These are phyloP conservation scores for Troides aeacus DNA, from an alignment of 2,888 invertebrate species.

Conservation along the genomic window DNA sequence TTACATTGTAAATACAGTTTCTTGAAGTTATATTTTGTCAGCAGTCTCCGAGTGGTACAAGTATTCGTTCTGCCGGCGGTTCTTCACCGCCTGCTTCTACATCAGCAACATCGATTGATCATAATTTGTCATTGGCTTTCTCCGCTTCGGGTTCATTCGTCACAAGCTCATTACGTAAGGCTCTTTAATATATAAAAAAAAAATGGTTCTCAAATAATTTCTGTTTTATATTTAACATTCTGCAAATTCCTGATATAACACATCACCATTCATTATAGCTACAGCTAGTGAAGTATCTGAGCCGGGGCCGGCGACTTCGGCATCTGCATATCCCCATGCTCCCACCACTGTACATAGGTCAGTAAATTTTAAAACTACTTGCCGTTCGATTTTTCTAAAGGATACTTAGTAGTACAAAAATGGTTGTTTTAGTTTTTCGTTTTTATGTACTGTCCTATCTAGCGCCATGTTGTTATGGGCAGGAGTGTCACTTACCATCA, in stretches of 20 bases:
- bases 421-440: neutral
- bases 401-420: neutral
- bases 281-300: slow-evolving; percentile 39
- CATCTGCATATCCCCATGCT: slow-evolving; percentile 59
- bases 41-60: slow-evolving; percentile 70
- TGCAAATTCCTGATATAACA: no score
- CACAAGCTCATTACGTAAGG: slow-evolving; percentile 61
- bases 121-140: slow-evolving; percentile 71
- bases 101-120: slow-evolving; percentile 74
- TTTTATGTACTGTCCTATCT: no score
- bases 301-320: slow-evolving; percentile 42
- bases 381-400: no score
- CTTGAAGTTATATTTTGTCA: slow-evolving; percentile 1
- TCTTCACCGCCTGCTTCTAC: slow-evolving; percentile 71
- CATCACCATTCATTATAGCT: slow-evolving; percentile 31
- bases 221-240: no score
- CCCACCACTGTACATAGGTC: slow-evolving; percentile 60
- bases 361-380: slow-evolving; percentile 8
- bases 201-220: no score
- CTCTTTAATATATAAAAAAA: neutral
- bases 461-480: no score
- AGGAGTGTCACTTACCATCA: no score
- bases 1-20: no score
- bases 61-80: slow-evolving; percentile 66
- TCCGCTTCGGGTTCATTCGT: slow-evolving; percentile 72